Evolutionary conservation across 2,888 invertebrate genomes (phyloP), one percentile per base, ranked within the genome.

Genomic region (Drosophila paramelanica): DNA sequence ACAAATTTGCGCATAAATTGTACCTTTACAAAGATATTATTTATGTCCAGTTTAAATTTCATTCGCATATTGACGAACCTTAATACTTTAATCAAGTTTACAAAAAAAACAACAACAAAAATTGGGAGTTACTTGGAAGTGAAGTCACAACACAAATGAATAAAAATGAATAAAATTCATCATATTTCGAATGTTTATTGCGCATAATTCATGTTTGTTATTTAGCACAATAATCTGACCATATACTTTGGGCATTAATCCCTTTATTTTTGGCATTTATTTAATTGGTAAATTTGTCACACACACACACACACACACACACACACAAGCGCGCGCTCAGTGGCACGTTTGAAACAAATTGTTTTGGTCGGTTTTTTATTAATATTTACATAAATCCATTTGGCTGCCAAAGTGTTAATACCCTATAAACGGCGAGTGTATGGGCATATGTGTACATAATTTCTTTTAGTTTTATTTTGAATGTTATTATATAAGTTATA

Each of bases 211-310:
- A 47, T 58, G 47, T 69, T 58, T 75, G 61, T 59, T 76, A 59
- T 60, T 67, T 68, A 51, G 59, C 77, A 47, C 52, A 59, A 67
- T 59, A 66, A 62, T 57, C 66, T 59, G 71, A 56, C 53, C 67
- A 77, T 65, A 72, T 67, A 64, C 58, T 55, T 50, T 62, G 50
- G 59, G 59, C 71, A 70, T 77, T 77, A 87, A 81, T 81, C 66
- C 80, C 73, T 59, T 83, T 65, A 73, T 70, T 66, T 86, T 70
- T 81, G 77, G 67, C 87, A 67, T 86, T 86, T 81, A 81, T 81
- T 84, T 87, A 81, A 81, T 81, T 81, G 84, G 75, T 55, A 84
- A 72, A 81, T 81, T 87, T 83, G 67, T 74, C 77, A 77, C 72
- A 74, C 67, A 55, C 59, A 51, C 23, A 49, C 41, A 70, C 43